phyloP scores from a whole-genome alignment of 2,797 vertebrate species.

The Podargus strigoides region DNA sequence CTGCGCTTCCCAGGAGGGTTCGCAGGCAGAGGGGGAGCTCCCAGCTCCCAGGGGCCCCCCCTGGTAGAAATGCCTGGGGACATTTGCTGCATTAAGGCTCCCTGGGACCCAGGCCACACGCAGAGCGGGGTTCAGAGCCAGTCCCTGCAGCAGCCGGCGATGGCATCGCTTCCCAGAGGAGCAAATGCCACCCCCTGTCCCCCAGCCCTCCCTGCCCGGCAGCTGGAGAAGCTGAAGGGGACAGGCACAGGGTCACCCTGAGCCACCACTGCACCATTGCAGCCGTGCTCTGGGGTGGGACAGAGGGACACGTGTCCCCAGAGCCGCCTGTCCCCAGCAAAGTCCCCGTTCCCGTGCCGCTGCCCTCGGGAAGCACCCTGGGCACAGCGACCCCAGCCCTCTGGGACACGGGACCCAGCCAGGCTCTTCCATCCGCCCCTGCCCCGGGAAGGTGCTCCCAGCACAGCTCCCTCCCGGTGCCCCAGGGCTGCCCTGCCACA shows the following conservation, averaged over 20 bases:
- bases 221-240: not conserved
- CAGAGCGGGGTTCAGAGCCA: not conserved
- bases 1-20: conserved; percentile 18
- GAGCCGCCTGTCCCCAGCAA: not conserved
- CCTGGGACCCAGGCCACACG: not conserved
- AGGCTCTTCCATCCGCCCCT: not conserved
- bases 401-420: fast-evolving
- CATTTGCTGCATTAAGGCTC: not conserved
- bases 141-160: fast-evolving
- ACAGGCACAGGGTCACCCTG: fast-evolving
- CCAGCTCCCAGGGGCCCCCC: not conserved
- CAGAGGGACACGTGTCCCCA: not conserved
- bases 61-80: not conserved
- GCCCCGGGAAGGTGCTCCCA: fast-evolving
- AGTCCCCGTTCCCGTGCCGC: not conserved
- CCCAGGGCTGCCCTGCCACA: too few species aligned
- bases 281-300: not conserved
- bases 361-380: not conserved
- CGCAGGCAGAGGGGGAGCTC: not conserved
- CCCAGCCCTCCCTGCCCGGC: not conserved
- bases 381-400: not conserved
- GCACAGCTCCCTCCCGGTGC: fast-evolving
- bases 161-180: not conserved
- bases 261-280: too few species aligned
- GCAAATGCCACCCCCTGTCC: not conserved